Percentiles rank a stretch among this genome's conserved stretches.
phyloP scores from a whole-genome alignment of 2,888 invertebrate species.

The Andrena hattorfiana region DNA sequence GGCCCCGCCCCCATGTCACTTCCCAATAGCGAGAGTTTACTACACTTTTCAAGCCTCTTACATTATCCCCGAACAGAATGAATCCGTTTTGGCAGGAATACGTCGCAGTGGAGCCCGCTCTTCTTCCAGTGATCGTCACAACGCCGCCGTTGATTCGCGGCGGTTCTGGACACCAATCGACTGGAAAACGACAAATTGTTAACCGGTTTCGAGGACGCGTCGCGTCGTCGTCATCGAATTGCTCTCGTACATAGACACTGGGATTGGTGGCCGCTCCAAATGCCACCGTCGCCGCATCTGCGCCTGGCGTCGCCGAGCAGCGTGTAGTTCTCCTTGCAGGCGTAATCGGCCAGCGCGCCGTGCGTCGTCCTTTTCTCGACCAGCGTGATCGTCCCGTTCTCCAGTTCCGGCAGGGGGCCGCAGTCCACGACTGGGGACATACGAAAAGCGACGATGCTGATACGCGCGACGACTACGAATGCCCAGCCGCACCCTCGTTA shows the following conservation, averaged over 20 bases:
- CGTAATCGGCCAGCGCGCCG: constrained; percentile 91
- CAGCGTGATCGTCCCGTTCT: constrained; percentile 90
- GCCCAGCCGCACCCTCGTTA: constrained; percentile 7
- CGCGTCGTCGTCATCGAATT: neutral
- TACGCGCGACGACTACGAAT: constrained; percentile 20
- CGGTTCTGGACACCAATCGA: constrained; percentile 95
- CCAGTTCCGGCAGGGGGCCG: constrained; percentile 89
- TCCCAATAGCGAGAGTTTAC: too few relatives aligned
- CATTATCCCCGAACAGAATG: constrained; percentile 93
- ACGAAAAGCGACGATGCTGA: constrained; percentile 1
- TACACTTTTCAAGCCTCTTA: constrained; percentile 83
- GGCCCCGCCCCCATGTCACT: too few relatives aligned
- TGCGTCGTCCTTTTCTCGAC: constrained; percentile 91
- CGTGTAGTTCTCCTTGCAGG: constrained; percentile 94
- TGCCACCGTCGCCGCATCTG: constrained; percentile 90
- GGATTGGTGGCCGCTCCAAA: constrained; percentile 92
- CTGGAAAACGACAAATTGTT: constrained; percentile 71
- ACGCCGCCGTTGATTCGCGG: constrained; percentile 91
- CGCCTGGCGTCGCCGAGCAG: constrained; percentile 91
- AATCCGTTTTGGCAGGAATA: constrained; percentile 94
- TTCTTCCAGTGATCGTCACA: constrained; percentile 90
- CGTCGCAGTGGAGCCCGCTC: constrained; percentile 92
- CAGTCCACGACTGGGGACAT: constrained; percentile 92
- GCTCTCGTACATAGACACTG: constrained; percentile 89
- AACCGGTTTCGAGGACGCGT: too few relatives aligned